Base-by-base conservation (phyloP, 2,888 invertebrate species). In the Anthophora plumipes region DNA sequence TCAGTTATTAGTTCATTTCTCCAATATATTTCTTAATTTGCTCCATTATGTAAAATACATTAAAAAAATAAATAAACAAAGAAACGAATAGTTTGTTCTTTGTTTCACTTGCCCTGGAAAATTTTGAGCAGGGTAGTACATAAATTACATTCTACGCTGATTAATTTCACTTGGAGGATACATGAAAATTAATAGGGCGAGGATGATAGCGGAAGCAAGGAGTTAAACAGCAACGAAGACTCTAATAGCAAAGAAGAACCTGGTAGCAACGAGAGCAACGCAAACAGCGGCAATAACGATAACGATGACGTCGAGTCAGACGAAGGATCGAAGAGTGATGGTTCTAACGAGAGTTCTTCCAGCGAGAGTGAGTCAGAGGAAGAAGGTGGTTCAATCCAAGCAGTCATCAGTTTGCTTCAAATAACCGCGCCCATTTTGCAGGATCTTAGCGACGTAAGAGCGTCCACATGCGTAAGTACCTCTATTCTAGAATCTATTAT, bases 371-470 rank as follows among this genome's bases (percentile, higher is more conserved):
- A 59, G 11, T 84, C 89, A 9, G 88, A 88, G 0, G 89, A 86
- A 9, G 84, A 75, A 43, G 87, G 83, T 64, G 93, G 93, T 43
- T 92, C 92, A 0, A 71, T 93, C n/a, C 89, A 91, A 68, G 88
- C 91, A 1, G 11, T 93, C 7, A 66, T 91, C 39, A 91, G 91
- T 17, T 83, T 93, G 4, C 61, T 93, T 46, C 92, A 92, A 4
- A 72, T 93, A 7, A 83, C 90, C n/a, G 85, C 90, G 3, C 93
- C 93, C 0, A 89, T 93, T 76, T 84, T 93, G 25, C 92, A 93
- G 77, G 93, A 93, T 71, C 89, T 93, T 14, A 93, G 93, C 83
- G 91, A 93, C 67, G 93, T 93, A 90, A 91, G 89, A 81, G 14
- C n/a, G n/a, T n/a, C n/a, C n/a, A n/a, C n/a, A n/a, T n/a, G n/a